phyloP scores from a whole-genome alignment of 1,140 invertebrate genomes.

The Drosophila pandora region DNA sequence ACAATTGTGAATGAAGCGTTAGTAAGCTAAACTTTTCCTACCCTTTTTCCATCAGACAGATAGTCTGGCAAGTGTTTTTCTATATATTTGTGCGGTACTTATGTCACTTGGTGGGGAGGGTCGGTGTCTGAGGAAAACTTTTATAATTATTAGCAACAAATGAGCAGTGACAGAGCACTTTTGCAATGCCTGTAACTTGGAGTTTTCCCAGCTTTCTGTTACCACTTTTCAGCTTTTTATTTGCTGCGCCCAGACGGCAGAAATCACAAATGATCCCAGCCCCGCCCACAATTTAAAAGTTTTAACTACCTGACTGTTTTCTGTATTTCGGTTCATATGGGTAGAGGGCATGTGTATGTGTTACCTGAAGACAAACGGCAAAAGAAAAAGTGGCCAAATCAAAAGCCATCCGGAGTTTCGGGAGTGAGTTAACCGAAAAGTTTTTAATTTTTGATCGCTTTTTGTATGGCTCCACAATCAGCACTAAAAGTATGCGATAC shows the following conservation, averaged over 20 bases:
- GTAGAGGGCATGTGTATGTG: slow-evolving; percentile 16
- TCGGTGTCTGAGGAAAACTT: slow-evolving; percentile 67
- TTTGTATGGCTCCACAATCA: slow-evolving; percentile 37
- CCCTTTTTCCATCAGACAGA: slow-evolving; percentile 27
- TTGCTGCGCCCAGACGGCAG: slow-evolving; percentile 41
- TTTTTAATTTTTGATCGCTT: slow-evolving; percentile 53
- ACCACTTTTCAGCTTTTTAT: slow-evolving; percentile 24
- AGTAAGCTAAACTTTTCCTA: slow-evolving; percentile 66
- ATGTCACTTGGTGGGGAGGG: slow-evolving; percentile 37
- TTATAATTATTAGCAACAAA: slow-evolving; percentile 82
- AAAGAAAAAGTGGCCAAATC: slow-evolving; percentile 67
- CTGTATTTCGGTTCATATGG: slow-evolving; percentile 11
- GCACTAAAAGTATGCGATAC: slow-evolving; percentile 35
- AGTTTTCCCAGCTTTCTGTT: slow-evolving; percentile 3
- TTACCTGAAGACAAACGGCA: slow-evolving; percentile 33
- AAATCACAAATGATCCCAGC: slow-evolving; percentile 69
- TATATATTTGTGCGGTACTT: slow-evolving; percentile 47
- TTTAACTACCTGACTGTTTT: slow-evolving; percentile 74
- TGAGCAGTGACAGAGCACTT: slow-evolving; percentile 79
- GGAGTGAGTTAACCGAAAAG: slow-evolving; percentile 42
- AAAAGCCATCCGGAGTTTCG: slow-evolving; percentile 45
- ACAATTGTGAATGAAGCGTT: slow-evolving; percentile 1
- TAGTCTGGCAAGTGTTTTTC: slow-evolving; percentile 41
- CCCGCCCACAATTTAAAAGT: slow-evolving; percentile 75
- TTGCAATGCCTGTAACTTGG: slow-evolving; percentile 59